Evolutionary conservation across 2,797 vertebrate species (phyloP).

Genomic region (Bovichtus diacanthus): DNA sequence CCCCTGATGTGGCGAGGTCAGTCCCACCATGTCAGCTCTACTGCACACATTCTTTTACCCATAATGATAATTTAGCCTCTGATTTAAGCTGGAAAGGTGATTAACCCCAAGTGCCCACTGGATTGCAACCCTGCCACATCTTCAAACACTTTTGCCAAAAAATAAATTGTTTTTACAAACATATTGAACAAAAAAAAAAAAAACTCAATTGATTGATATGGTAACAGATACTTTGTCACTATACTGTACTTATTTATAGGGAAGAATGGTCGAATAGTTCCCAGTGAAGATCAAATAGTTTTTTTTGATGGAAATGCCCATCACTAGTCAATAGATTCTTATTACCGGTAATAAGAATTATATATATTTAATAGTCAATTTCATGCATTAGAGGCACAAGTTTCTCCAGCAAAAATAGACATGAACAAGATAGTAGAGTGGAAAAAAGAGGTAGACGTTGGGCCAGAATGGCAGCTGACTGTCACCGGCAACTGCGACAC

Average conservation of each 20-base stretch:
- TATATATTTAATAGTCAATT: neutral
- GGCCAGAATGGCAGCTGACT: neutral
- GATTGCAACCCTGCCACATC: neutral
- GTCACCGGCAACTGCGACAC: neutral
- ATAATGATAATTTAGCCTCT: neutral
- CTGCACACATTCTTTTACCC: neutral
- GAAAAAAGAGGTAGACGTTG: neutral
- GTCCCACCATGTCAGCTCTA: neutral
- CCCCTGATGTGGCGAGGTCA: conserved; percentile 88
- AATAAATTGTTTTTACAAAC: too few species aligned
- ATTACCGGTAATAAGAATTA: neutral
- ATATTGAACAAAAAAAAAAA: neutral
- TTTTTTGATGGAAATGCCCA: too few species aligned
- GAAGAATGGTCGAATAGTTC: too few species aligned
- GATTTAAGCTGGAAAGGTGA: neutral
- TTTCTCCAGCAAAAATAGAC: neutral
- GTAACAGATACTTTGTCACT: neutral
- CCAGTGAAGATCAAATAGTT: too few species aligned
- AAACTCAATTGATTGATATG: neutral
- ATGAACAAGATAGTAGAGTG: neutral
- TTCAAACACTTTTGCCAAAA: neutral
- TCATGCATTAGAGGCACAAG: neutral
- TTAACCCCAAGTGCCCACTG: neutral
- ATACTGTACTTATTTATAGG: neutral
- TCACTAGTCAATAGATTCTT: neutral